Evolutionary conservation across 2,113 vertebrate genomes (phyloP).

Genomic region (Ptilonorhynchus violaceus): DNA sequence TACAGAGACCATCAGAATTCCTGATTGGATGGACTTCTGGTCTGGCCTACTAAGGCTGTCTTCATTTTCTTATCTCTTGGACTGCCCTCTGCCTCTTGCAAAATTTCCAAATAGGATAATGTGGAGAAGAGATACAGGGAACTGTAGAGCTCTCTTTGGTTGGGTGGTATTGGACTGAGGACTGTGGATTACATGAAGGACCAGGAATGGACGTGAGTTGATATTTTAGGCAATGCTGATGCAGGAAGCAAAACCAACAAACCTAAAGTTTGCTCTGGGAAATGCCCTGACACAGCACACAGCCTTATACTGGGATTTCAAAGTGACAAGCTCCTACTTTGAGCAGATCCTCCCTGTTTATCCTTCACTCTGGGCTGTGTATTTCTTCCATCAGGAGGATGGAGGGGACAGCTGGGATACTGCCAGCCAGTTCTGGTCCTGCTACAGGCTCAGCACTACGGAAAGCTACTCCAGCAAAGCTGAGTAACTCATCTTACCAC

Average conservation of each 20-base stretch:
- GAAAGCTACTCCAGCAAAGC: background rate
- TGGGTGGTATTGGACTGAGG: background rate
- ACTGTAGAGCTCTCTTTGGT: background rate
- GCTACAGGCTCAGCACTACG: fast-evolving
- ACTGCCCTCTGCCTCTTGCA: background rate
- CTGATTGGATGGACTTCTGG: background rate
- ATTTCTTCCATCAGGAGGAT: background rate
- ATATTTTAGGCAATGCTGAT: background rate
- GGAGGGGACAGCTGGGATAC: background rate
- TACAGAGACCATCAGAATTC: background rate
- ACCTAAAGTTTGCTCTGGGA: background rate
- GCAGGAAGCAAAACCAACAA: background rate
- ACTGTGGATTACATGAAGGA: background rate
- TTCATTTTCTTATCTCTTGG: background rate
- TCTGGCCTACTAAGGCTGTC: background rate
- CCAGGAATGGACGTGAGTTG: background rate
- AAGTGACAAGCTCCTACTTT: fast-evolving
- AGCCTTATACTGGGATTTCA: background rate
- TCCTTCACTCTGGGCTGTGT: background rate
- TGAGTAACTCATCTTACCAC: background rate
- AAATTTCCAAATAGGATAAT: background rate
- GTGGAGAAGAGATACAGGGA: background rate
- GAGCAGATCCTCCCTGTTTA: background rate
- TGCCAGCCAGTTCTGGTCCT: background rate
- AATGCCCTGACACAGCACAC: background rate